phyloP scores from a whole-genome alignment of 2,888 invertebrate species.

The Dendrolimus houi region DNA sequence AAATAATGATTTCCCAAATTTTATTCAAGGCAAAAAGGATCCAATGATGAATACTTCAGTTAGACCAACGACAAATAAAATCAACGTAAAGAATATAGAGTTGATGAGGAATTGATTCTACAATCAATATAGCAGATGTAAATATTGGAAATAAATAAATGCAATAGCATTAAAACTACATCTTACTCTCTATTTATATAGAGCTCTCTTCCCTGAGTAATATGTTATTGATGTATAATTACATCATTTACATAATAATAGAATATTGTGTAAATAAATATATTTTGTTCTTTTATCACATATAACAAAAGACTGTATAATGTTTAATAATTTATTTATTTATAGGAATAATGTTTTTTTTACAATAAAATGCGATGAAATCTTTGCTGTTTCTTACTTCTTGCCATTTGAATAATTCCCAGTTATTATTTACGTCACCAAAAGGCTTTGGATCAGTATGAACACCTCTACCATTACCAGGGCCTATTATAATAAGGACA shows the following conservation, averaged over 20 bases:
- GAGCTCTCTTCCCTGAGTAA: no score
- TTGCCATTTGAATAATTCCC: conserved; percentile 74
- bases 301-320: not conserved
- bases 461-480: conserved; percentile 76
- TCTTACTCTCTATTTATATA: no score
- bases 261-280: no score
- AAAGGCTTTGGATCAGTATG: conserved; percentile 85
- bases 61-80: conserved; percentile 56
- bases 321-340: conserved; percentile 12
- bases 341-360: conserved; percentile 13
- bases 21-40: conserved; percentile 59
- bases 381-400: conserved; percentile 79
- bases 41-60: conserved; percentile 68
- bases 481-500: conserved; percentile 85
- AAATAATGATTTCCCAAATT: conserved; percentile 42
- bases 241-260: no score
- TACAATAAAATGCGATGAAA: conserved; percentile 78
- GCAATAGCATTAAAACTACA: no score
- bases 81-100: conserved; percentile 69
- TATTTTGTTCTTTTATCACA: no score
- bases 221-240: no score
- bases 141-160: no score
- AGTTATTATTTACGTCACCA: conserved; percentile 70
- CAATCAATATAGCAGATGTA: not conserved
- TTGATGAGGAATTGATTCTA: conserved; percentile 57